Evolutionary conservation across 2,113 vertebrate genomes (phyloP).

Genomic region (Copsychus sechellarum): DNA sequence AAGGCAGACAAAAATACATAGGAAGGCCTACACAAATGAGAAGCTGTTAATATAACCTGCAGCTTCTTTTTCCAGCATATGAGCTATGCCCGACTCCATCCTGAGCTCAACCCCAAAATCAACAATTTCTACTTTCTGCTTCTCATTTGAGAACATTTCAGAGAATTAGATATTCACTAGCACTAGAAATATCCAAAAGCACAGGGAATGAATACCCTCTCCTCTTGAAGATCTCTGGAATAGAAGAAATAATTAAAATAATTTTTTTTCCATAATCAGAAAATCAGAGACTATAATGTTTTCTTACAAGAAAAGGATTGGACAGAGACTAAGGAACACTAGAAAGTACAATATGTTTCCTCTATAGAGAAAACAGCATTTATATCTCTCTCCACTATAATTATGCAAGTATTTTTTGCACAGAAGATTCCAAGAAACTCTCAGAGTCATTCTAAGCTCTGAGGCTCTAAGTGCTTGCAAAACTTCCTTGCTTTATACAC

Average conservation of each 20-base stretch:
- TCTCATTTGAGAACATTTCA: background rate
- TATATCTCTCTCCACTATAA: background rate
- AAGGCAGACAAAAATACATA: background rate
- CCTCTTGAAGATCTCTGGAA: background rate
- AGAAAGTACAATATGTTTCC: background rate
- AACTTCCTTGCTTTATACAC: fast-evolving
- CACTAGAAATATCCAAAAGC: background rate
- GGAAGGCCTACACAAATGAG: background rate
- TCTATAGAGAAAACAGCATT: background rate
- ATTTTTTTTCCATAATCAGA: background rate
- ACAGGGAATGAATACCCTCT: background rate
- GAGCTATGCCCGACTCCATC: background rate
- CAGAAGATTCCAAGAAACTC: background rate
- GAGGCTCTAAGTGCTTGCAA: background rate
- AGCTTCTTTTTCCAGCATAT: background rate
- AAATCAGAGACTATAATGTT: background rate
- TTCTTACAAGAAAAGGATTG: background rate
- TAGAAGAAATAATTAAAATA: background rate
- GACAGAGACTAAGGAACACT: background rate
- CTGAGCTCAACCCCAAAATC: background rate
- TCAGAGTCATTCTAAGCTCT: background rate
- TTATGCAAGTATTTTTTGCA: background rate
- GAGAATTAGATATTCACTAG: background rate
- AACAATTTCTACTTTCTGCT: background rate
- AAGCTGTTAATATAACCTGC: background rate